phyloP scores from a whole-genome alignment of 2,888 invertebrate genomes.

The Drosophila subquinaria region DNA sequence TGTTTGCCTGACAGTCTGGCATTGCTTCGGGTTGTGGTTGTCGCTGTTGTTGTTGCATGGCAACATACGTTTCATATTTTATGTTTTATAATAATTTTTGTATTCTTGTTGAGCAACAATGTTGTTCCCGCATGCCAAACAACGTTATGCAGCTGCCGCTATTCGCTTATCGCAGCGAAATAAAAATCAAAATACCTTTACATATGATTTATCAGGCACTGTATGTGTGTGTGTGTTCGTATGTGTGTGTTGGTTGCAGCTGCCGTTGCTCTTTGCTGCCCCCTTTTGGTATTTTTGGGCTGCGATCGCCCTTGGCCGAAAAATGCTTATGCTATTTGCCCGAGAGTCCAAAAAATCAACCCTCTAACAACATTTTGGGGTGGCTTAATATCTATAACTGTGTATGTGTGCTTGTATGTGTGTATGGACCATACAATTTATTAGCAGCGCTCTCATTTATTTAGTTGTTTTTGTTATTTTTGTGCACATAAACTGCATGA shows the following conservation, averaged over 20 bases:
- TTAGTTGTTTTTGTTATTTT: conserved; percentile 28
- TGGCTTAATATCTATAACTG: conserved; percentile 59
- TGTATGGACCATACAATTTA: conserved; percentile 43
- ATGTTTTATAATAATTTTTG: not conserved
- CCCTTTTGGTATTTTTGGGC: conserved; percentile 69
- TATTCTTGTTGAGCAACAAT: conserved; percentile 13
- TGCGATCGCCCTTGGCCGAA: conserved; percentile 74
- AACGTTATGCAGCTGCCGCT: conserved; percentile 46
- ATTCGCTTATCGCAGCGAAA: conserved; percentile 49
- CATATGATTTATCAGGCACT: conserved; percentile 77
- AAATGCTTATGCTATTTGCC: conserved; percentile 75
- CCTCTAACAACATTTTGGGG: conserved; percentile 64
- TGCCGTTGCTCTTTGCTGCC: conserved; percentile 59
- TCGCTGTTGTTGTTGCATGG: conserved; percentile 31
- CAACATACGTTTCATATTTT: conserved; percentile 27
- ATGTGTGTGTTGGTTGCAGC: conserved; percentile 54
- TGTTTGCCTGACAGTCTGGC: conserved; percentile 33
- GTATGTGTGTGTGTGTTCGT: conserved; percentile 31
- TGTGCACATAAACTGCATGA: conserved; percentile 58
- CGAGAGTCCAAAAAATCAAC: conserved; percentile 66
- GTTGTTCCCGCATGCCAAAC: conserved; percentile 16
- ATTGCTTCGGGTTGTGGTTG: conserved; percentile 19
- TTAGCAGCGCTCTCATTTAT: conserved; percentile 46
- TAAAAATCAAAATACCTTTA: conserved; percentile 77
- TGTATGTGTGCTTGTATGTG: conserved; percentile 11